Base-by-base conservation (phyloP, 2,888 invertebrate species). In the Lacanobia oleracea region DNA sequence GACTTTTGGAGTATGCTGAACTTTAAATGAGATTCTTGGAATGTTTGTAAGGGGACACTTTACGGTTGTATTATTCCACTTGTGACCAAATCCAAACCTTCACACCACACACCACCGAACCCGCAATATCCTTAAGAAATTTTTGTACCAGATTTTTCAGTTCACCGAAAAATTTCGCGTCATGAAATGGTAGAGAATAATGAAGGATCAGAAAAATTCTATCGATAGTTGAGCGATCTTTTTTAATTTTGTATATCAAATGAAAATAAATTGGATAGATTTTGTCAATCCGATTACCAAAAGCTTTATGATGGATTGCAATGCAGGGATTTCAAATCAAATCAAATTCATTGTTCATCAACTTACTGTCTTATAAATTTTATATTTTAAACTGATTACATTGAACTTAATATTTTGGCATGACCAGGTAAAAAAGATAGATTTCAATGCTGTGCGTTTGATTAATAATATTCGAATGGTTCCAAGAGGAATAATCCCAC, bases 1-100 rank as follows among this genome's bases (percentile, higher is more conserved):
- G 90, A 91, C 91, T 91, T 89, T 90, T 80, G 79, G 88, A 91
- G 88, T 89, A 90, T 89, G 89, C 87, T 89, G 86, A 92, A 92
- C 91, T 91, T 92, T 92, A 92, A 92, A 92, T 91, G 90, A 92
- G 92, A 92, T 92, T 91, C 91, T 89, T 90, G 86, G 88, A 89
- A 92, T 91, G 91, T 91, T 91, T 91, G 90, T 88, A 88, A 90
- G 88, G 88, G 87, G 88, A 90, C 90, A 90, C 88, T 91, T 90
- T 89, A 89, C 81, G 84, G 87, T 87, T 87, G 86, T 84, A 72
- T 74, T 83, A 84, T 86, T 88, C 88, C 83, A 79, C 84, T 87
- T 89, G 85, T 63, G 78, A 82, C 88, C 63, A 71, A 56, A 64
- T 59, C 74, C 72, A 23, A 54, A 53, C 45, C 65, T 65, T 73